Percentiles rank a stretch among this genome's conserved stretches.
phyloP scores from a whole-genome alignment of 2,888 invertebrate species.

The Venusia cambrica region DNA sequence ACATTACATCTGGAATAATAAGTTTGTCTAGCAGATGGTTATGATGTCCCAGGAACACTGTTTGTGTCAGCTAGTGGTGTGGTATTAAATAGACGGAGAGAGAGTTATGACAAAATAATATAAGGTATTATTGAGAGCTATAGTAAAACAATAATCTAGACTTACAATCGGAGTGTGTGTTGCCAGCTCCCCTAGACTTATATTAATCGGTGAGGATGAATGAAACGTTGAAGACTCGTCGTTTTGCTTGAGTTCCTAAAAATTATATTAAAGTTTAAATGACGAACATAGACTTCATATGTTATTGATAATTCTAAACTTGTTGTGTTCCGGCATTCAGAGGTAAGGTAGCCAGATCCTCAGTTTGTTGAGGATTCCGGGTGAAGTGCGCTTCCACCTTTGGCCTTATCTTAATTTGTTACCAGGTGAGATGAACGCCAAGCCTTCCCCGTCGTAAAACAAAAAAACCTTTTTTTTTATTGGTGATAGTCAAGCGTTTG shows the following conservation, averaged over 20 bases:
- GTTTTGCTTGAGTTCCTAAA: constrained; percentile 4
- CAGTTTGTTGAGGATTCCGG: too few relatives aligned
- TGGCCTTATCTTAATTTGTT: too few relatives aligned
- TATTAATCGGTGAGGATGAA: constrained; percentile 5
- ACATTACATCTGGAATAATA: constrained; percentile 7
- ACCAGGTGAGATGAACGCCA: too few relatives aligned
- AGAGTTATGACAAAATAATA: constrained; percentile 4
- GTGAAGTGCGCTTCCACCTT: too few relatives aligned
- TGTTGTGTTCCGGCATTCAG: too few relatives aligned
- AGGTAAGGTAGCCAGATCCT: too few relatives aligned
- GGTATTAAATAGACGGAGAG: constrained; percentile 5
- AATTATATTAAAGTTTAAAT: constrained; percentile 1
- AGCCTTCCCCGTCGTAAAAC: too few relatives aligned
- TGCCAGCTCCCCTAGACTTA: constrained; percentile 2
- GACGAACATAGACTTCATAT: too few relatives aligned
- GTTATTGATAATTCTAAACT: too few relatives aligned
- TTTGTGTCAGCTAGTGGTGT: constrained; percentile 1
- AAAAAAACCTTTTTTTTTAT: too few relatives aligned
- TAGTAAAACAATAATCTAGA: constrained; percentile 2
- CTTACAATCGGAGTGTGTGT: constrained; percentile 2
- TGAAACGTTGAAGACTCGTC: not conserved
- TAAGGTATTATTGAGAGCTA: constrained; percentile 2
- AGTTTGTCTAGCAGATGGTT: constrained; percentile 2
- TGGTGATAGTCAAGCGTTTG: too few relatives aligned
- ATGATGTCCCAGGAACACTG: constrained; percentile 3